Percentiles rank a stretch among this genome's conserved stretches.
These are phyloP conservation scores for Carabus problematicus DNA, from an alignment of 2,888 invertebrate species.

Conservation along the genomic window DNA sequence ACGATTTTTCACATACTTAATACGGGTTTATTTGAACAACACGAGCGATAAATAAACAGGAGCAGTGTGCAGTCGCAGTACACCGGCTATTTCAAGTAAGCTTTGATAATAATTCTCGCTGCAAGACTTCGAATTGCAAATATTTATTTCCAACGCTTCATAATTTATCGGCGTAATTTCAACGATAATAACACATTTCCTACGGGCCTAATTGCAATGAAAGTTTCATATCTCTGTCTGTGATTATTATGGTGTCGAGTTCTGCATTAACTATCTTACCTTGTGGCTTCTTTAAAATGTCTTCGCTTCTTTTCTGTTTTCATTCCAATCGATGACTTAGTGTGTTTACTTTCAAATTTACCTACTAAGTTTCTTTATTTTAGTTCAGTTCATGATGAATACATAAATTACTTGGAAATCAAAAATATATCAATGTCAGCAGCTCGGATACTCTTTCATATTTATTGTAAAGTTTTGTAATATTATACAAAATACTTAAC, in stretches of 20 bases:
- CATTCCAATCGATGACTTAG: background rate
- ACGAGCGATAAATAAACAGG: constrained; percentile 14
- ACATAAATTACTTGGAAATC: too few relatives aligned
- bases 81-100: constrained; percentile 14
- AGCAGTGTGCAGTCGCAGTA: background rate
- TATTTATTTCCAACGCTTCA: constrained; percentile 7
- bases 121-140: constrained; percentile 14
- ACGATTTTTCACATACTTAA: background rate
- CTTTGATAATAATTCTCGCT: constrained; percentile 17
- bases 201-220: constrained; percentile 4
- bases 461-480: too few relatives aligned
- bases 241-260: constrained; percentile 6
- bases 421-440: too few relatives aligned
- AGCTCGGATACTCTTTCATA: too few relatives aligned
- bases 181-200: constrained; percentile 2
- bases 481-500: too few relatives aligned
- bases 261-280: too few relatives aligned
- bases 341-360: too few relatives aligned
- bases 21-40: constrained; percentile 15
- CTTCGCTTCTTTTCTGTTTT: background rate
- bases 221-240: background rate
- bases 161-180: background rate
- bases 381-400: too few relatives aligned
- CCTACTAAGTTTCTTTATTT: too few relatives aligned
- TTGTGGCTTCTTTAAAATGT: too few relatives aligned